Conservation (phyloP, 2,888 invertebrate species). For the Ectemnius continuus region DNA sequence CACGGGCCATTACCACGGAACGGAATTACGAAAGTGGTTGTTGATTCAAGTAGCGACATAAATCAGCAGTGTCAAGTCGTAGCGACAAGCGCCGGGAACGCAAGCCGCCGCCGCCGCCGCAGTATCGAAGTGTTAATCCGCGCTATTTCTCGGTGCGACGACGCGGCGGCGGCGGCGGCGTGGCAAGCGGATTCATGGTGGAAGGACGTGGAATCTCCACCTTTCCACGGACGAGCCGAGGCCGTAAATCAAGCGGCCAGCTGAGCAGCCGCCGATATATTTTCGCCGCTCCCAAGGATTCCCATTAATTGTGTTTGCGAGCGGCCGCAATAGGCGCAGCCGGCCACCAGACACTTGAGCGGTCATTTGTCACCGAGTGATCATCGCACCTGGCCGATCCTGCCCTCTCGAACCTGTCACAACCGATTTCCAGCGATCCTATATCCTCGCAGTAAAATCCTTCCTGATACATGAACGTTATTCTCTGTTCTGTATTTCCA, state of each 20-base stretch:
- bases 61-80: too few species aligned
- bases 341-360: constrained; percentile 22
- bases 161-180: not conserved
- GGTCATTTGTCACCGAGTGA: constrained; percentile 53
- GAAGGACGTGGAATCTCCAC: not conserved
- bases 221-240: not conserved
- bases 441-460: not conserved
- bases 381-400: constrained; percentile 32
- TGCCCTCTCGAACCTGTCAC: constrained; percentile 33
- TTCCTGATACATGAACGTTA: not conserved
- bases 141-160: too few species aligned
- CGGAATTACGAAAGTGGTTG: too few species aligned
- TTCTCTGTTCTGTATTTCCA: too few species aligned
- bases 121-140: too few species aligned
- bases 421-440: not conserved
- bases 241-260: constrained; percentile 2
- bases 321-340: constrained; percentile 26
- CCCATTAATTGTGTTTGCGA: constrained; percentile 51
- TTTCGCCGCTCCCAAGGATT: constrained; percentile 37
- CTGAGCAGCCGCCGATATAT: constrained; percentile 2
- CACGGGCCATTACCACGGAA: too few species aligned
- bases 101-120: too few species aligned
- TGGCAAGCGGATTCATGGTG: not conserved
- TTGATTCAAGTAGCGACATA: too few species aligned
- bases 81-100: too few species aligned